Evolutionary conservation across 1,140 invertebrate genomes (phyloP).

Genomic region (Hylaeus volcanicus): DNA sequence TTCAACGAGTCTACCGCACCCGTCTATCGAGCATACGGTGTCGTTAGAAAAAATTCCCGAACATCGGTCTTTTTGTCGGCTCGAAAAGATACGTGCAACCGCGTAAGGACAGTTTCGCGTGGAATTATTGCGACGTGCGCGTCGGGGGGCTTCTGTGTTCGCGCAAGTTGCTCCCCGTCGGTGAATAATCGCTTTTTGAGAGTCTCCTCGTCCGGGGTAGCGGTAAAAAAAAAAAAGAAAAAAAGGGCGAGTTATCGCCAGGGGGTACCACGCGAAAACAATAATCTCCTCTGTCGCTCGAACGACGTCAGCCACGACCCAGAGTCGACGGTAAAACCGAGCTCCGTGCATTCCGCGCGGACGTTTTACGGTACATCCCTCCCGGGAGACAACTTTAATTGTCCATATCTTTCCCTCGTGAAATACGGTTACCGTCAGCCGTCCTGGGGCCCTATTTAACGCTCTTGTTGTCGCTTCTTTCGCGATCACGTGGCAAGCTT

Average conservation of each 20-base stretch:
- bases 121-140: conserved; percentile 1
- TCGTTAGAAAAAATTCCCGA: no score
- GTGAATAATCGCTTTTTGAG: conserved; percentile 8
- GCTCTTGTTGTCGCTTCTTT: background rate
- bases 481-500: background rate
- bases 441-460: background rate
- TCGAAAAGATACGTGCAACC: background rate
- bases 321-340: conserved; percentile 16
- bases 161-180: background rate
- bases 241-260: conserved; percentile 1
- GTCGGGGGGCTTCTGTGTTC: background rate
- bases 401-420: conserved; percentile 14
- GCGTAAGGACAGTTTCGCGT: background rate
- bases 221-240: background rate
- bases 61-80: no score
- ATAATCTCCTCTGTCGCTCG: conserved; percentile 22
- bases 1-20: no score
- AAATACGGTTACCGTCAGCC: background rate
- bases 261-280: conserved; percentile 13
- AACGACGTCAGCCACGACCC: background rate
- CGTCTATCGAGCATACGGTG: no score
- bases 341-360: background rate
- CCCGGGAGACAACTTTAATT: conserved; percentile 13
- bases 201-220: no score
- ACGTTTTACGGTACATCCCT: conserved; percentile 1